Conservation (phyloP, 2,113 vertebrate genomes). For the Hippolais icterina region DNA sequence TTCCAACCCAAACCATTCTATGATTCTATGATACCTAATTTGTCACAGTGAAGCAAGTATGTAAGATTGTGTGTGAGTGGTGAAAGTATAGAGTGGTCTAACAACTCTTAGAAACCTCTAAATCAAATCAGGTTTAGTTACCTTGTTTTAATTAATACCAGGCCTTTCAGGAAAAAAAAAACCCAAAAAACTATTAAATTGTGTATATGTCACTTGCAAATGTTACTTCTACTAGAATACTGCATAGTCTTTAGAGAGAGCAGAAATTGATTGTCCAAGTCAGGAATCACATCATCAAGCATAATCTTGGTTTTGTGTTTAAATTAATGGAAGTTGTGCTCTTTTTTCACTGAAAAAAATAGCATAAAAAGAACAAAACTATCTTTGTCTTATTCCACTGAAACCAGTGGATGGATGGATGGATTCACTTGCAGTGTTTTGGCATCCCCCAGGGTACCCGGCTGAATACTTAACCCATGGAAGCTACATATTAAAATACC, state of each 20-base stretch:
- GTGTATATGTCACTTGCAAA: neutral
- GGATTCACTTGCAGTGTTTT: neutral
- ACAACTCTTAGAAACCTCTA: neutral
- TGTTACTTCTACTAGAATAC: neutral
- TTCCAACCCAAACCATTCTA: neutral
- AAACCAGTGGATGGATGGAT: neutral
- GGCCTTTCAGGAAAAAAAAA: neutral
- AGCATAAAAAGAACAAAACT: neutral
- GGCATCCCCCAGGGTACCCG: neutral
- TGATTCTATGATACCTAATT: neutral
- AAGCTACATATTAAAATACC: neutral
- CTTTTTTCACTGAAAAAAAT: neutral
- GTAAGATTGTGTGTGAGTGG: neutral
- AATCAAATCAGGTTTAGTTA: neutral
- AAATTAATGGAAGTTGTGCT: neutral
- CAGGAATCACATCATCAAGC: neutral
- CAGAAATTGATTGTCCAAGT: neutral
- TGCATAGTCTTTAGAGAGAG: neutral
- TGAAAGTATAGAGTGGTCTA: neutral
- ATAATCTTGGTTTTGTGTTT: neutral
- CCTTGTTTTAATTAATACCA: neutral
- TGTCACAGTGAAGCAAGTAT: neutral
- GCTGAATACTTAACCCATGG: neutral
- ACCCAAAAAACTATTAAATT: neutral
- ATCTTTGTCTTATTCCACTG: neutral